Evolutionary conservation across 2,888 invertebrate species (phyloP).

Genomic region (Anticlea derivata): DNA sequence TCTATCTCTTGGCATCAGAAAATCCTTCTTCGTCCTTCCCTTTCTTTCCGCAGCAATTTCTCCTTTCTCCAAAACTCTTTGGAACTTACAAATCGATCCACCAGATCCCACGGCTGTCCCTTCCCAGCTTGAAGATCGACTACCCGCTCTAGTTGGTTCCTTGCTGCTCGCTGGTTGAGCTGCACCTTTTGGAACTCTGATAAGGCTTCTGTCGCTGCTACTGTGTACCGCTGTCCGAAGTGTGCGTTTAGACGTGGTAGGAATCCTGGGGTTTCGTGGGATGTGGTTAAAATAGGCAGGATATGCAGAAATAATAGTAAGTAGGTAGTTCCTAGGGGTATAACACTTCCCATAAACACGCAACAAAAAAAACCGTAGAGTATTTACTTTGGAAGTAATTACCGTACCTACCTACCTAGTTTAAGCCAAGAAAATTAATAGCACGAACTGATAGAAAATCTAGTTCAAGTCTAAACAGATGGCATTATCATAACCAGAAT

Average conservation of each 20-base stretch:
- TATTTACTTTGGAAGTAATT: no score
- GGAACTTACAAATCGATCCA: slow-evolving; percentile 84
- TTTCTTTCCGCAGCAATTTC: neutral
- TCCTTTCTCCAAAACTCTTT: slow-evolving; percentile 30
- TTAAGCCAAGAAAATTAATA: no score
- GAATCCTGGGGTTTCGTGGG: slow-evolving; percentile 74
- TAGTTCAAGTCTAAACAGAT: slow-evolving; percentile 2
- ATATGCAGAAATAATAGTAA: no score
- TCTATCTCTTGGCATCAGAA: neutral
- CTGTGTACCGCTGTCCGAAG: slow-evolving; percentile 88
- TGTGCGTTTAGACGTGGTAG: slow-evolving; percentile 86
- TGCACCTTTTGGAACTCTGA: slow-evolving; percentile 88
- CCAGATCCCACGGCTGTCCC: slow-evolving; percentile 84
- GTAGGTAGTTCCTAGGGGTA: neutral
- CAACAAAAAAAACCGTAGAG: no score
- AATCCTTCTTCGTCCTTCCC: slow-evolving; percentile 39
- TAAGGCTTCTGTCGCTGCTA: slow-evolving; percentile 88
- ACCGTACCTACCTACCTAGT: neutral
- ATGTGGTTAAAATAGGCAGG: neutral
- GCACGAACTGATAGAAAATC: neutral
- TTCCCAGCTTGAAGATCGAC: slow-evolving; percentile 85
- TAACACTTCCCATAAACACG: no score
- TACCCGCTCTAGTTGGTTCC: slow-evolving; percentile 83
- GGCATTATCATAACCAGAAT: slow-evolving; percentile 5
- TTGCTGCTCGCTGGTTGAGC: slow-evolving; percentile 82